phyloP scores from a whole-genome alignment of 2,888 invertebrate species.

The Drosophila birchii region DNA sequence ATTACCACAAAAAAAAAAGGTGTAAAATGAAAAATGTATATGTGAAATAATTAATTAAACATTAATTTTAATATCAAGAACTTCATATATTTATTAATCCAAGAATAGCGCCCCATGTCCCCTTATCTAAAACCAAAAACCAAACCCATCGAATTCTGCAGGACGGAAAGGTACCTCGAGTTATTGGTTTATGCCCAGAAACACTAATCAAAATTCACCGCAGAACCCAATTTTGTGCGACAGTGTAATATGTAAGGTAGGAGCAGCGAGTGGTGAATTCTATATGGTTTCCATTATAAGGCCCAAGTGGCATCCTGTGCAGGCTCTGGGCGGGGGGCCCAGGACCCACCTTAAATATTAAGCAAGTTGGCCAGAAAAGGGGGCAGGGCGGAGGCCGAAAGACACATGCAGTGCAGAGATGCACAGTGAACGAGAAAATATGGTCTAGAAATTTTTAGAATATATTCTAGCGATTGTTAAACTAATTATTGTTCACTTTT shows the following conservation, averaged over 20 bases:
- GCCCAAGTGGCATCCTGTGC: constrained; percentile 50
- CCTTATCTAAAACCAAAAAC: too few relatives aligned
- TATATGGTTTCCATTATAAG: constrained; percentile 32
- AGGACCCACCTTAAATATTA: constrained; percentile 68
- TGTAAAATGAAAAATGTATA: neutral
- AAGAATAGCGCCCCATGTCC: too few relatives aligned
- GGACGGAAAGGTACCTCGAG: neutral
- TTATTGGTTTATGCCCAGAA: constrained; percentile 28
- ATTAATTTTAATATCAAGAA: neutral
- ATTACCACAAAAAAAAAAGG: too few relatives aligned
- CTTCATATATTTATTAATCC: neutral
- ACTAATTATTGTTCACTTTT: neutral
- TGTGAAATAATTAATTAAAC: neutral
- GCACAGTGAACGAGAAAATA: constrained; percentile 4
- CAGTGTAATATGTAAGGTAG: constrained; percentile 10
- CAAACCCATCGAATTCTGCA: neutral
- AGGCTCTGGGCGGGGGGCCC: constrained; percentile 13
- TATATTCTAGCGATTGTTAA: neutral
- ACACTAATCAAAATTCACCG: constrained; percentile 46
- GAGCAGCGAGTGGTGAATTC: neutral
- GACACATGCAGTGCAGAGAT: constrained; percentile 18
- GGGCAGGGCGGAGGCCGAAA: neutral
- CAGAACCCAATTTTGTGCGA: constrained; percentile 41
- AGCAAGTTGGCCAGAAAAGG: constrained; percentile 46
- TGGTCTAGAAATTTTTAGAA: neutral